These are phyloP conservation scores for Lutjanus erythropterus DNA, from an alignment of 2,113 vertebrate species.

Conservation along the genomic window DNA sequence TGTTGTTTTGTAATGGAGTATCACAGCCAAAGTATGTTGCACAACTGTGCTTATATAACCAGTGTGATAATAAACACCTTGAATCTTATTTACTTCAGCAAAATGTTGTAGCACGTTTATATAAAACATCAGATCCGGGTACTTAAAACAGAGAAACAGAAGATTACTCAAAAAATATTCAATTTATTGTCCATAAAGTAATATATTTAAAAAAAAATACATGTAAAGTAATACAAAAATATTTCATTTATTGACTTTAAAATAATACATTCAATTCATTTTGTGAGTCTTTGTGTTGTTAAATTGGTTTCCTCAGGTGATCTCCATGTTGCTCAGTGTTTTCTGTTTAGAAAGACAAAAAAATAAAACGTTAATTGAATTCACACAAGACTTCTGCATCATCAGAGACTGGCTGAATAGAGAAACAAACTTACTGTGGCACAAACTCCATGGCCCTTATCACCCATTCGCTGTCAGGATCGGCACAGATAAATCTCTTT, in stretches of 20 bases:
- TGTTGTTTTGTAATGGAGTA: too few relatives aligned
- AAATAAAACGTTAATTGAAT: neutral
- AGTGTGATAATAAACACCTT: too few relatives aligned
- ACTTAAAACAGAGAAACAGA: neutral
- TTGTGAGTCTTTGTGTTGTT: neutral
- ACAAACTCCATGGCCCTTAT: constrained; percentile 21
- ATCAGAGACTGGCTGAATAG: neutral
- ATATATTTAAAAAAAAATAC: neutral
- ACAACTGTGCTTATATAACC: too few relatives aligned
- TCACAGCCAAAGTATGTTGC: too few relatives aligned
- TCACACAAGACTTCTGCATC: neutral
- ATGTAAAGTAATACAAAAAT: neutral
- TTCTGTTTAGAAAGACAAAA: constrained; percentile 4
- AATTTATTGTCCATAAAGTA: constrained; percentile 14
- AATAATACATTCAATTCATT: neutral
- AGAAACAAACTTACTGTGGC: constrained; percentile 37
- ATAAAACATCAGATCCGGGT: neutral
- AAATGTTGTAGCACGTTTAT: neutral
- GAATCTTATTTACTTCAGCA: neutral
- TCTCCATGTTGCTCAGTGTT: neutral
- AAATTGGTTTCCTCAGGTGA: neutral
- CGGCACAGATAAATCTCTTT: constrained; percentile 55
- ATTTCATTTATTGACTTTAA: neutral
- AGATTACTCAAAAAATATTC: neutral
- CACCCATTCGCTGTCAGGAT: constrained; percentile 65